phyloP scores from a whole-genome alignment of 2,888 invertebrate species.

The Tinea semifulvella region DNA sequence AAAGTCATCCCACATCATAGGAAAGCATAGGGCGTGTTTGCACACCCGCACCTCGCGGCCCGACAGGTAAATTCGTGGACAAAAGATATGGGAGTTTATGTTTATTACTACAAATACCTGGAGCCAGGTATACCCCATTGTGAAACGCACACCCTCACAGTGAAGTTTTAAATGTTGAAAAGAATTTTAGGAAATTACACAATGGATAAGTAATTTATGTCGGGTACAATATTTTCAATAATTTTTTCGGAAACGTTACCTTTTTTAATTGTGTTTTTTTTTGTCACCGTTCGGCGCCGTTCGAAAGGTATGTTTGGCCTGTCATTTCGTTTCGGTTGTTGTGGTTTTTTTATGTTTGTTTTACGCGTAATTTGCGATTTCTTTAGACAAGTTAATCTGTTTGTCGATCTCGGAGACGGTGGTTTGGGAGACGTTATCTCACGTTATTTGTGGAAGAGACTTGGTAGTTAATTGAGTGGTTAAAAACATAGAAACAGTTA shows the following conservation, averaged over 20 bases:
- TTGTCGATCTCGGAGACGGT: slow-evolving; percentile 25
- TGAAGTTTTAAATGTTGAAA: slow-evolving; percentile 26
- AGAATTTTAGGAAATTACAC: slow-evolving; percentile 62
- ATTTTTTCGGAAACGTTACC: slow-evolving; percentile 53
- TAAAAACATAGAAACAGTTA: slow-evolving; percentile 21
- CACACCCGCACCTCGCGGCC: slow-evolving; percentile 28
- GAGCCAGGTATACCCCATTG: slow-evolving; percentile 52
- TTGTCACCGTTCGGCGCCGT: slow-evolving; percentile 27
- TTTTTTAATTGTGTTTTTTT: slow-evolving; percentile 31
- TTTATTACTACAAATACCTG: slow-evolving; percentile 57
- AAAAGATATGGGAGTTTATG: slow-evolving; percentile 50
- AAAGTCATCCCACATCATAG: slow-evolving; percentile 9
- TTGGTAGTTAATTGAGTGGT: slow-evolving; percentile 33
- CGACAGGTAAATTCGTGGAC: slow-evolving; percentile 58
- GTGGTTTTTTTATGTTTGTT: slow-evolving; percentile 52
- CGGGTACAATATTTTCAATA: slow-evolving; percentile 44
- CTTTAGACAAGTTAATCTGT: slow-evolving; percentile 26
- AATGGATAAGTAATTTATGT: slow-evolving; percentile 62
- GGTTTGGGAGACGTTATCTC: slow-evolving; percentile 26
- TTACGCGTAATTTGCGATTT: slow-evolving; percentile 57
- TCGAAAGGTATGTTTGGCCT: slow-evolving; percentile 40
- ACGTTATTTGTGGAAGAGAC: slow-evolving; percentile 25
- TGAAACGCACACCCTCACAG: slow-evolving; percentile 37
- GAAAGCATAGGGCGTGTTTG: slow-evolving; percentile 34
- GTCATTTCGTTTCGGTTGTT: slow-evolving; percentile 47